phyloP scores from a whole-genome alignment of 2,797 vertebrate species.

The Tachyglossus aculeatus region DNA sequence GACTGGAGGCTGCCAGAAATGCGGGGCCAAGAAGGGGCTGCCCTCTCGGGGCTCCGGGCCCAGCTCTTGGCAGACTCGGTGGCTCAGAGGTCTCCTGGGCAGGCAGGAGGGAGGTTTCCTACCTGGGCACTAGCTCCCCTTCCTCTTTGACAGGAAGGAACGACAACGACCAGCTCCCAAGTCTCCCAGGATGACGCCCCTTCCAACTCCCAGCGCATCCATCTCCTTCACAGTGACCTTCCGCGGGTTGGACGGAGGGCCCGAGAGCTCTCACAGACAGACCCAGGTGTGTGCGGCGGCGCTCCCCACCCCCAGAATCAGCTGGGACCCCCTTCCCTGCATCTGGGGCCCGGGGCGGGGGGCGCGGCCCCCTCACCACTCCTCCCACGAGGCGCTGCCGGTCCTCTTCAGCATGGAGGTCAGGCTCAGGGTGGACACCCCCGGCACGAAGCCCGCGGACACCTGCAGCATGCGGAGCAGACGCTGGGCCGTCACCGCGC shows the following conservation, averaged over 20 bases:
- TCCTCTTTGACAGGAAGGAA: rapidly evolving
- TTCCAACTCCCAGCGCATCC: no score
- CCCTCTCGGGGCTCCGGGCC: not conserved
- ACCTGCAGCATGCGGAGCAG: constrained; percentile 84
- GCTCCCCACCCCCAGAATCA: no score
- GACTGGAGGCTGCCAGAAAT: not conserved
- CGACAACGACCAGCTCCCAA: no score
- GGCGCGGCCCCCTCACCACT: not conserved
- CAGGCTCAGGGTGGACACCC: constrained; percentile 84
- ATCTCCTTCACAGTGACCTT: no score
- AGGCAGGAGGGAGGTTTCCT: no score
- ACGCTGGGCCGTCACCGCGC: constrained; percentile 74
- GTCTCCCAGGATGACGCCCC: no score
- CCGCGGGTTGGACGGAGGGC: no score
- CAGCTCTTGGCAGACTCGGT: not conserved
- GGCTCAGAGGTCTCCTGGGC: not conserved
- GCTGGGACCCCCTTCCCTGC: no score
- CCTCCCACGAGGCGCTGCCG: constrained; percentile 4
- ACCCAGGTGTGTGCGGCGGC: no score
- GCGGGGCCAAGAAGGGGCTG: not conserved
- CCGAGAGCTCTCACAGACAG: no score
- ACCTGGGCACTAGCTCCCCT: not conserved
- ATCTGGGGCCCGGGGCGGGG: no score
- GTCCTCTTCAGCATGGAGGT: constrained; percentile 71
- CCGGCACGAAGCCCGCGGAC: constrained; percentile 80